Conservation (phyloP, 2,113 vertebrate genomes). For the Cyphomyrus plagiostoma region DNA sequence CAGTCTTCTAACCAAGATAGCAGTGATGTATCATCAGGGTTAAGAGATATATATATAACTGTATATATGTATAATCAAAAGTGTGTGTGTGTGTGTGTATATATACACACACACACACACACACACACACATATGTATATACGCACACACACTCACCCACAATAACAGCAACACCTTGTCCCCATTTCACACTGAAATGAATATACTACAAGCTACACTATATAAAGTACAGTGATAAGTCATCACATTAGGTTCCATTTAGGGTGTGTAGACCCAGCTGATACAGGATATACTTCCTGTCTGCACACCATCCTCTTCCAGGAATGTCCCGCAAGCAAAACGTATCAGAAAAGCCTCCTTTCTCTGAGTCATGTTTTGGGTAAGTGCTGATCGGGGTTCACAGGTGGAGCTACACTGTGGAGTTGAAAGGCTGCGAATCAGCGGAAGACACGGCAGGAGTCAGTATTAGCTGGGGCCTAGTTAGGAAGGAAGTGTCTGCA, state of each 20-base stretch:
- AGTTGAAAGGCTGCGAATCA: neutral
- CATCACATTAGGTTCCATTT: neutral
- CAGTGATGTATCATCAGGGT: no score
- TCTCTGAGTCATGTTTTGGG: neutral
- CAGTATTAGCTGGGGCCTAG: neutral
- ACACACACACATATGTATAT: no score
- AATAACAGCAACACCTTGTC: neutral
- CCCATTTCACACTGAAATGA: neutral
- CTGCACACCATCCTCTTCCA: neutral
- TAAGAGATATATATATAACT: no score
- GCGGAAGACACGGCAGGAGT: neutral
- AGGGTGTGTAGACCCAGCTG: neutral
- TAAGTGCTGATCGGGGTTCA: neutral
- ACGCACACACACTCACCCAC: no score
- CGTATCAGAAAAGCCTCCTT: neutral
- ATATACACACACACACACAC: no score
- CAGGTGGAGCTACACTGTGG: neutral
- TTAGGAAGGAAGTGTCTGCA: conserved; percentile 90
- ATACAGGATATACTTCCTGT: neutral
- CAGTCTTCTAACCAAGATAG: no score
- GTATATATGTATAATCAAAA: no score
- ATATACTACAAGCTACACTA: neutral
- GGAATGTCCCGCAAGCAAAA: neutral
- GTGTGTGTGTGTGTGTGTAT: no score
- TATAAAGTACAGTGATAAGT: neutral